Conservation (phyloP, 2,888 invertebrate genomes). For the Trachelus stipa region DNA sequence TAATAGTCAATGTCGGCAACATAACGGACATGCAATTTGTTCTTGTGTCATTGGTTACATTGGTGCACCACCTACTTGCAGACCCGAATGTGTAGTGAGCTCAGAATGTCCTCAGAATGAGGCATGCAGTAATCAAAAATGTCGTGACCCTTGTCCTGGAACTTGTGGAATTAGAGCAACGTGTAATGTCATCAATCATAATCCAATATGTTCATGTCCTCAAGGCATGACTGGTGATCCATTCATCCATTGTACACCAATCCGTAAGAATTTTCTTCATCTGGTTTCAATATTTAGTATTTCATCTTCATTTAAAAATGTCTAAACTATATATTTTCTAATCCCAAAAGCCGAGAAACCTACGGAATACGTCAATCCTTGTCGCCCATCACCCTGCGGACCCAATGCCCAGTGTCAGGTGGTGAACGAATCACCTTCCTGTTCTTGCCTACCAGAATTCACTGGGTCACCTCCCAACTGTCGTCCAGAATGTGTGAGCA, state of each 20-base stretch:
- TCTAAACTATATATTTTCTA: constrained; percentile 44
- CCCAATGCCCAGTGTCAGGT: constrained; percentile 80
- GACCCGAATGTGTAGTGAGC: constrained; percentile 81
- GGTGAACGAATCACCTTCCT: constrained; percentile 76
- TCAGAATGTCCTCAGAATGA: constrained; percentile 80
- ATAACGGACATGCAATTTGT: constrained; percentile 80
- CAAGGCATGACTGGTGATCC: constrained; percentile 79
- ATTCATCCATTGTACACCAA: constrained; percentile 75
- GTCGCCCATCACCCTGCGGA: constrained; percentile 85
- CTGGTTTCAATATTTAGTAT: background rate
- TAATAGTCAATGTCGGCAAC: constrained; percentile 80
- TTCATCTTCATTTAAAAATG: constrained; percentile 1
- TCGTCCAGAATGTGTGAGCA: constrained; percentile 83
- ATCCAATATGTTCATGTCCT: constrained; percentile 83
- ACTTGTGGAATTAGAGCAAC: constrained; percentile 82
- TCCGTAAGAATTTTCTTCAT: constrained; percentile 58
- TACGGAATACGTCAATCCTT: constrained; percentile 73
- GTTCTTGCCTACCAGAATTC: constrained; percentile 78
- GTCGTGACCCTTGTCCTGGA: constrained; percentile 84
- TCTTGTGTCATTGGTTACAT: constrained; percentile 78
- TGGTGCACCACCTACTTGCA: constrained; percentile 82
- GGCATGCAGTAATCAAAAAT: constrained; percentile 84
- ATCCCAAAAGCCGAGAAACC: constrained; percentile 67
- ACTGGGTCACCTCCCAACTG: constrained; percentile 81
- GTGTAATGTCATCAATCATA: constrained; percentile 84